phyloP scores from a whole-genome alignment of 1,140 invertebrate genomes.

The Drosophila eugracilis region DNA sequence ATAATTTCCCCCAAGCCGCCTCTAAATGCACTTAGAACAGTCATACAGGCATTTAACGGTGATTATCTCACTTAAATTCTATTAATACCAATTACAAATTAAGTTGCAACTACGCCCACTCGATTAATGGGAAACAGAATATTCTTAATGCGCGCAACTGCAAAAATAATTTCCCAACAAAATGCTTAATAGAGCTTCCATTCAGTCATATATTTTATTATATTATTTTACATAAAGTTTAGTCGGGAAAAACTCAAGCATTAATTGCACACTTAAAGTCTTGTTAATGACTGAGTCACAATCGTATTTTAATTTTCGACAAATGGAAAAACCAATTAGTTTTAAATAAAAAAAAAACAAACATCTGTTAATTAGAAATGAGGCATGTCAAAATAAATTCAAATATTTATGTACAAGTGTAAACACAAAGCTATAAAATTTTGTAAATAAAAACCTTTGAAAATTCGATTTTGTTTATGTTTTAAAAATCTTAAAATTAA shows the following conservation, averaged over 20 bases:
- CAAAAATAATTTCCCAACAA: background rate
- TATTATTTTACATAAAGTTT: background rate
- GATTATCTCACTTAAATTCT: conserved; percentile 7
- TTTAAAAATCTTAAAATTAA: background rate
- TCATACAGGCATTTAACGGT: background rate
- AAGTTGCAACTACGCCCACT: background rate
- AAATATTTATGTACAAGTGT: background rate
- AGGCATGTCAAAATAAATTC: background rate
- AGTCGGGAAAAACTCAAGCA: background rate
- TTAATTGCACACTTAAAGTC: background rate
- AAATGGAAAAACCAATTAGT: background rate
- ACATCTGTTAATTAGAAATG: background rate
- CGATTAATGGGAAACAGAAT: background rate
- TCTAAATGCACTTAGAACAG: background rate
- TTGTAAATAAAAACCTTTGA: background rate
- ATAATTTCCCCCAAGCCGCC: background rate
- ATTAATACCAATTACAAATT: conserved; percentile 14
- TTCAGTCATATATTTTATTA: background rate
- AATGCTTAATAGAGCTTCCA: background rate
- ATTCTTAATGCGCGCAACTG: background rate
- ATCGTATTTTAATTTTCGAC: too few relatives aligned
- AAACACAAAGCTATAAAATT: background rate
- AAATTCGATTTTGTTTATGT: background rate
- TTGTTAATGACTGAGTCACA: conserved; percentile 1
- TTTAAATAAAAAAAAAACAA: background rate